A percentile compares a stretch with the other conserved stretches of the same genome.
Conservation (phyloP, 2,113 vertebrate species). For the Callaeas wilsoni region DNA sequence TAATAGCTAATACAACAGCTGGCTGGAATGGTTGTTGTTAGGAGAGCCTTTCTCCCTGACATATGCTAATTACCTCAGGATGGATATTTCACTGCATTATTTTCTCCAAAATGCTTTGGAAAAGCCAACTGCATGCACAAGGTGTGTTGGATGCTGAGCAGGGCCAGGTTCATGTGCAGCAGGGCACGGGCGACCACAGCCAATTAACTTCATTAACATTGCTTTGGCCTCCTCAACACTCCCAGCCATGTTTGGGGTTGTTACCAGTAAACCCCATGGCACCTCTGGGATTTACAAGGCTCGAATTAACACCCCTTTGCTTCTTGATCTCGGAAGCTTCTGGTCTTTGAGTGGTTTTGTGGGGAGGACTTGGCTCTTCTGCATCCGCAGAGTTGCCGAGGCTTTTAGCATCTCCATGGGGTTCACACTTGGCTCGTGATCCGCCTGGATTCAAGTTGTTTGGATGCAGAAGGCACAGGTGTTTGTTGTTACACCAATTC, state of each 20-base stretch:
- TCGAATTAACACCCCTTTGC: neutral
- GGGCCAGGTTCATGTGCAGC: neutral
- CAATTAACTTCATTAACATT: neutral
- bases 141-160: neutral
- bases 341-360: neutral
- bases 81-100: neutral
- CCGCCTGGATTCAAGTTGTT: neutral
- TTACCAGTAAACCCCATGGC: neutral
- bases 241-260: neutral
- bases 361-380: neutral
- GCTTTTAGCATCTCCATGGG: neutral
- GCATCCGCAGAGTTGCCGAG: neutral
- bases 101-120: neutral
- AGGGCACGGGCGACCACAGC: neutral
- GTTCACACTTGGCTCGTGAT: rapidly evolving
- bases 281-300: neutral
- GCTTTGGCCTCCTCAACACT: neutral
- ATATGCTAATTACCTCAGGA: neutral
- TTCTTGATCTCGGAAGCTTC: neutral
- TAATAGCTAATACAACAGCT: neutral
- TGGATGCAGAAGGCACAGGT: neutral
- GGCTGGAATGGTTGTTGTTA: neutral
- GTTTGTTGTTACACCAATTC: neutral
- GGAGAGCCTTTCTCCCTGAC: neutral
- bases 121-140: neutral